Evolutionary conservation across 2,797 vertebrate genomes (phyloP).

Genomic region (Halcyon smyrnensis): DNA sequence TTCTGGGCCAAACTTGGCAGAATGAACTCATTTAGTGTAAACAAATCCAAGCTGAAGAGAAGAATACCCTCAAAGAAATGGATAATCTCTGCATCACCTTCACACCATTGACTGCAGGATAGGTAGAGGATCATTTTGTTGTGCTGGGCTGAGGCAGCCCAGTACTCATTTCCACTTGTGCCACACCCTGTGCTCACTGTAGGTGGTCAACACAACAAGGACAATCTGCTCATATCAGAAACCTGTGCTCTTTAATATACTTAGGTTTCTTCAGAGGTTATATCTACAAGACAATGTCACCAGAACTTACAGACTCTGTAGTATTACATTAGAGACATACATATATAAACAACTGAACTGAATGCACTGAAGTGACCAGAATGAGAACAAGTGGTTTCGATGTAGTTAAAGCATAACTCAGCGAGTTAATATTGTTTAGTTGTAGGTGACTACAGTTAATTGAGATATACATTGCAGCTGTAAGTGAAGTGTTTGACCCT

Average conservation of each 20-base stretch:
- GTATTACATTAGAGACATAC: neutral
- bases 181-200: neutral
- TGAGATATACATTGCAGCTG: neutral
- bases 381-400: neutral
- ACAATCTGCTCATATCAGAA: conserved; percentile 29
- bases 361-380: neutral
- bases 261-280: neutral
- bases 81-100: neutral
- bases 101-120: neutral
- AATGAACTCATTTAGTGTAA: neutral
- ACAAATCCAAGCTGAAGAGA: neutral
- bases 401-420: neutral
- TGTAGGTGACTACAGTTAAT: neutral
- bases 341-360: neutral
- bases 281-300: neutral
- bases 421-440: neutral
- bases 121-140: neutral
- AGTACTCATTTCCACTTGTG: neutral
- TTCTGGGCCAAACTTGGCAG: neutral
- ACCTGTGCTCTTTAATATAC: neutral
- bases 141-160: neutral
- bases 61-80: neutral
- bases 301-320: neutral
- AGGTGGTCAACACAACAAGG: conserved; percentile 16
- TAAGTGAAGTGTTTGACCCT: neutral